Evolutionary conservation across 1,140 invertebrate species (phyloP), one percentile per base, ranked within the genome.

Genomic region (Linepithema humile): DNA sequence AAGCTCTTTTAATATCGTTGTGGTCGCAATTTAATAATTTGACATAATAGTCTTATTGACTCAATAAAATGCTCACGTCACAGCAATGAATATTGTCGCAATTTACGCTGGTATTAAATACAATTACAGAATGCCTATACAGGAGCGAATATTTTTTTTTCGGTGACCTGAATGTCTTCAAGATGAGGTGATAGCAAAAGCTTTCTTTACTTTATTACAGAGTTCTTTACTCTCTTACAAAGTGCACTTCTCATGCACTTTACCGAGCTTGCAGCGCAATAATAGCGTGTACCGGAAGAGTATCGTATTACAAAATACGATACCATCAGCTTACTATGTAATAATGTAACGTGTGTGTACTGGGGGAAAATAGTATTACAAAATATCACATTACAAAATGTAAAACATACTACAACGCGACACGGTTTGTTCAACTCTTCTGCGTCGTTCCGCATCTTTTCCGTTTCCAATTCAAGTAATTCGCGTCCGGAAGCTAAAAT

Each of bases 321-420:
- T 20, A 29, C 43, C 29, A 74, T 74, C 72, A 59, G 53, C 53
- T 74, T 40, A 32, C 53, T 60, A 74, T 12, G 26, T 60, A 74
- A 74, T 74, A 74, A 74, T 60, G 38, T 74, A 60, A 74, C 17
- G 15, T 15, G 35, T 32, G n/a, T n/a, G n/a, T n/a, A 59, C n/a
- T 26, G 38, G 17, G 53, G 20, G 55, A 74, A 43, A 17, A 29
- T 17, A 20, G 23, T 23, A 38, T 57, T 57, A 40, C 43, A 40
- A 32, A 72, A 72, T 50, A 40, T 15, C 17, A 35, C 20, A n/a
- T 74, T 60, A 60, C 20, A 72, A 40, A 74, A 60, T 29, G 38
- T 60, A 74, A 43, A 59, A 40, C 20, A 40, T 59, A 40, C 50
- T 23, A 40, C 23, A 29, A 29, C 35, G 29, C 2, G 32, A 43